Conservation (phyloP, 2,888 invertebrate genomes). For the Clitarchus hookeri region DNA sequence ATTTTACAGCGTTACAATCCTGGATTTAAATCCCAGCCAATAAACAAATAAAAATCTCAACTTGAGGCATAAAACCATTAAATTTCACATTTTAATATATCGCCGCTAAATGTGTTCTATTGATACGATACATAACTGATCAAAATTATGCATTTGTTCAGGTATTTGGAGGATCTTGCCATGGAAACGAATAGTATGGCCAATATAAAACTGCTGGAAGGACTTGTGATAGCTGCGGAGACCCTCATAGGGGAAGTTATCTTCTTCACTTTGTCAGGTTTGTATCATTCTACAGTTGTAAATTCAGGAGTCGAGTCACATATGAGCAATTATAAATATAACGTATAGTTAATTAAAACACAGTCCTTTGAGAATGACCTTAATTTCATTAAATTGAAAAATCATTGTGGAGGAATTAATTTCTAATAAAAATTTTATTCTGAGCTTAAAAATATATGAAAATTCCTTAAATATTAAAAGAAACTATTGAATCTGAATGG, state of each 20-base stretch:
- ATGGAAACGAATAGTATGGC: slow-evolving; percentile 62
- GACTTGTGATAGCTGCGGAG: slow-evolving; percentile 77
- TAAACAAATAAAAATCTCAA: no score
- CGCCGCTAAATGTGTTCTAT: no score
- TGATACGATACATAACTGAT: neutral
- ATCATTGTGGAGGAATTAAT: no score
- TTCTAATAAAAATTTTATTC: no score
- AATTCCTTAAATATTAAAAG: no score
- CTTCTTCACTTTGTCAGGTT: slow-evolving; percentile 74
- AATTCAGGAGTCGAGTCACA: neutral
- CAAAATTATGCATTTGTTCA: slow-evolving; percentile 47
- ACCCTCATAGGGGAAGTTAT: slow-evolving; percentile 78
- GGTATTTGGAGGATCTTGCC: slow-evolving; percentile 80
- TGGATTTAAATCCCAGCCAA: no score
- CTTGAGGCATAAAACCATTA: no score
- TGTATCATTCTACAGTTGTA: slow-evolving; percentile 18
- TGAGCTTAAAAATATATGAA: neutral
- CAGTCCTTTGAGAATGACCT: neutral
- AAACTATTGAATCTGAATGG: no score
- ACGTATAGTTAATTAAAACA: neutral
- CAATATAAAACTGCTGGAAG: slow-evolving; percentile 78
- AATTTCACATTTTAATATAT: no score
- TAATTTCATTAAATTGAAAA: no score
- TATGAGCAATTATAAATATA: neutral
- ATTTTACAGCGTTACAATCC: no score